Evolutionary conservation across 1,140 invertebrate genomes (phyloP), one percentile per base, ranked within the genome.

Genomic region (Saxidomus purpurata): DNA sequence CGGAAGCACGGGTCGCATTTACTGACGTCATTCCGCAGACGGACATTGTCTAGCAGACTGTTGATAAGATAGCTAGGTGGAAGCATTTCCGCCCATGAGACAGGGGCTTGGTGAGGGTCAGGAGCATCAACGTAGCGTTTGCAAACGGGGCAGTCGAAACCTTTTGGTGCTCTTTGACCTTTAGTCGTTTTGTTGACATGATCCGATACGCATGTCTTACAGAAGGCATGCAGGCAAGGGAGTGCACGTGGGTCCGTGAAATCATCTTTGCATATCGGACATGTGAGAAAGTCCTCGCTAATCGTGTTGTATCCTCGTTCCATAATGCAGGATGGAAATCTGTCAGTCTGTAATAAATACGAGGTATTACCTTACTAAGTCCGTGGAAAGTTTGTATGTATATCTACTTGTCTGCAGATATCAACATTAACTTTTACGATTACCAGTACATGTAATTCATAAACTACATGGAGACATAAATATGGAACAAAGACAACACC

Each of bases 141-240:
- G 87, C 91, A 93, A 49, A 89, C 67, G 4, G 90, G 93, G 76
- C 90, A 93, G 28, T 28, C 47, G 76, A 91, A 93, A 4, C 84
- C 85, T n/a, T 79, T 87, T 15, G 89, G 80, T 31, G 61, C 77
- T 71, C 87, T 87, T 34, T 55, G 49, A 17, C 84, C 88, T 69
- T 77, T 69, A 22, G 87, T 91, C 17, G 74, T 80, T 52, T 83
- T 0, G 97, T 98, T 0, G 98, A 98, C 22, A 98, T 95, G 19
- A 97, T 90, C 94, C 25, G 96, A 96, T 22, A 97, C 95, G 89
- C 97, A 97, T 19, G 96, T 92, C 40, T 96, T 93, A 74, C 94
- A 95, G 89, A 94, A 95, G 19, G 94, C 91, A 89, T 95, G 94
- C 0, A 94, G 79, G 63, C 94, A 95, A 0, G 94, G 92, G 1